phyloP scores from a whole-genome alignment of 2,888 invertebrate species.

The Harpagoxenus sublaevis region DNA sequence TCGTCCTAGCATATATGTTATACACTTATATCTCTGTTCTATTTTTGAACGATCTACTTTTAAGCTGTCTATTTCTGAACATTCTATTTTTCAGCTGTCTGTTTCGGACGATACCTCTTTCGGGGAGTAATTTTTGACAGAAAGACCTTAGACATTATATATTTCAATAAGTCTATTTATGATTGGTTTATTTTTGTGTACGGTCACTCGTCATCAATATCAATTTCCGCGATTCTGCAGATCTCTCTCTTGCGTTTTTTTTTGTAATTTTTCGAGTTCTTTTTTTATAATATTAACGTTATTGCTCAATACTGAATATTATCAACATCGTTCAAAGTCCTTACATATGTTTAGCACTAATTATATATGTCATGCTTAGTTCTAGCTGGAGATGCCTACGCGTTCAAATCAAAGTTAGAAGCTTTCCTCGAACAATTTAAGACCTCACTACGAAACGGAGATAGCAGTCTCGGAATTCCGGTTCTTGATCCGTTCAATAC shows the following conservation, averaged over 20 bases:
- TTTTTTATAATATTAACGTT: not conserved
- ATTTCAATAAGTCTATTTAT: constrained; percentile 8
- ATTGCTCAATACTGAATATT: not conserved
- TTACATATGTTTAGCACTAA: not conserved
- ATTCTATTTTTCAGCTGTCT: not conserved
- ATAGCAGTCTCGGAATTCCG: constrained; percentile 72
- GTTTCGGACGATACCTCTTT: not conserved
- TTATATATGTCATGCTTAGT: not conserved
- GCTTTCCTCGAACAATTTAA: constrained; percentile 67
- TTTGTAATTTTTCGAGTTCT: not conserved
- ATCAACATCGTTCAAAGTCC: not conserved
- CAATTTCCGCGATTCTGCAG: not conserved
- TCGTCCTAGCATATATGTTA: not conserved
- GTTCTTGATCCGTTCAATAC: constrained; percentile 74
- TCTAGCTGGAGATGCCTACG: accelerated
- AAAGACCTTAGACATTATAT: not conserved
- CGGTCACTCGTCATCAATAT: not conserved
- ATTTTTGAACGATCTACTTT: not conserved
- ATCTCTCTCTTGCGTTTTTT: not conserved
- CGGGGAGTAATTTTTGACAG: not conserved
- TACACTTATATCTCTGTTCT: not conserved
- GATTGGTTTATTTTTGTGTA: not conserved
- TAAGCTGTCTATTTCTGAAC: constrained; percentile 4
- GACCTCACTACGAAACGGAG: constrained; percentile 64
- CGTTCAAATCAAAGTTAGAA: constrained; percentile 32